Evolutionary conservation across 2,888 invertebrate genomes (phyloP).

Genomic region (Julus scandinavius): DNA sequence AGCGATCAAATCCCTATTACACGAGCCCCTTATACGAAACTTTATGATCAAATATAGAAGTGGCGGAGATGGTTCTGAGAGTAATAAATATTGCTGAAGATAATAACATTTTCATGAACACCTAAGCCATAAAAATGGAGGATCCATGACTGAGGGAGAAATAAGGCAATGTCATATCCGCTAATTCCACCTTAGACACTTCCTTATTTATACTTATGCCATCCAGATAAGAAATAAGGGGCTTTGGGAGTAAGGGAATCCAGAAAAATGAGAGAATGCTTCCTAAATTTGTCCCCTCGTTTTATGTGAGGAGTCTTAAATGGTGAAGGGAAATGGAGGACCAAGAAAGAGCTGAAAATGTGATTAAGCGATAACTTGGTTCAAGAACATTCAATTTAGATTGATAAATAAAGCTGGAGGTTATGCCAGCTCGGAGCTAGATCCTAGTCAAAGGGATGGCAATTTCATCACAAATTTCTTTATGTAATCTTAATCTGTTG

Average conservation of each 20-base stretch:
- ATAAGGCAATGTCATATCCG: slow-evolving; percentile 8
- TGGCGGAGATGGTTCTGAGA: neutral
- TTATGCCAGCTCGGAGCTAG: neutral
- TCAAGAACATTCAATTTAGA: neutral
- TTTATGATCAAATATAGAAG: slow-evolving; percentile 35
- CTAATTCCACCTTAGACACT: slow-evolving; percentile 30
- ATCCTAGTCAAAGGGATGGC: neutral
- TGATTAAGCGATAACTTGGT: slow-evolving; percentile 9
- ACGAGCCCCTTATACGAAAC: slow-evolving; percentile 13
- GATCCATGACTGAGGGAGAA: slow-evolving; percentile 28
- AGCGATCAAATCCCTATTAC: slow-evolving; percentile 29
- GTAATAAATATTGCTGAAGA: slow-evolving; percentile 23
- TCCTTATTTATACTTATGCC: slow-evolving; percentile 24
- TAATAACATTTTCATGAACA: slow-evolving; percentile 40
- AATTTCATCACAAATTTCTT: neutral
- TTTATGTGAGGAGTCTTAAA: neutral
- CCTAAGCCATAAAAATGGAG: slow-evolving; percentile 35
- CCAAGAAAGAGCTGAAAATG: neutral
- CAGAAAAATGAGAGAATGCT: neutral
- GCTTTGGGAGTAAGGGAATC: neutral
- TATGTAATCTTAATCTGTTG: neutral
- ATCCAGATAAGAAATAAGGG: slow-evolving; percentile 11
- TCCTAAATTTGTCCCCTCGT: neutral
- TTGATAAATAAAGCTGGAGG: slow-evolving; percentile 12
- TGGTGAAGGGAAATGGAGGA: neutral